A percentile compares a stretch with the other conserved stretches of the same genome.
Conservation (phyloP, 2,888 invertebrate genomes). For the Philonicus albiceps region DNA sequence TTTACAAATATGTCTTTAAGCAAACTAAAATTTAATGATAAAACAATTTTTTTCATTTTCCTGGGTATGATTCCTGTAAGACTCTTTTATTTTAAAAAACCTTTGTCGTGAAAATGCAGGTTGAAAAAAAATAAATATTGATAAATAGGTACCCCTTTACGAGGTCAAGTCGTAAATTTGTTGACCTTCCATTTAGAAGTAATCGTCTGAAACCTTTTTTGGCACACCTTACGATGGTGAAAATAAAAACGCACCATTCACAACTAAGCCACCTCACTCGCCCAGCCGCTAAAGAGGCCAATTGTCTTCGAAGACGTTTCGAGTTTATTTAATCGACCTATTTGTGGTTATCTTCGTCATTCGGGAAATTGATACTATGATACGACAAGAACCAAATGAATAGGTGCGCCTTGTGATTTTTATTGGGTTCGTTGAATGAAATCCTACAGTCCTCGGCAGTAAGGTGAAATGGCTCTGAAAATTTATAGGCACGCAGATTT, state of each 20-base stretch:
- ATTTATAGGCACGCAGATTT: slow-evolving; percentile 16
- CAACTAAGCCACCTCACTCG: neutral
- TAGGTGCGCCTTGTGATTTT: slow-evolving; percentile 37
- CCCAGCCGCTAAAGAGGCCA: neutral
- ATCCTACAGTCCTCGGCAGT: neutral
- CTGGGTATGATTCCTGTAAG: no score
- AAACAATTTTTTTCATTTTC: no score
- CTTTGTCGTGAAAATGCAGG: neutral
- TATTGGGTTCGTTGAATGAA: neutral
- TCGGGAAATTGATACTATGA: slow-evolving; percentile 38
- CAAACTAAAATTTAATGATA: no score
- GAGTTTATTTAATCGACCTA: slow-evolving; percentile 48
- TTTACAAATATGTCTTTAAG: no score
- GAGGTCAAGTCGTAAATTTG: neutral
- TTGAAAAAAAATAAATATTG: neutral
- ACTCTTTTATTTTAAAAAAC: neutral
- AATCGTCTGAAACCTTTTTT: neutral
- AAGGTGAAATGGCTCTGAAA: neutral
- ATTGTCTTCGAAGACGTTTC: slow-evolving; percentile 43
- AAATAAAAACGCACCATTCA: neutral
- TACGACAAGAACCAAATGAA: slow-evolving; percentile 26
- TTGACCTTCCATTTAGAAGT: neutral
- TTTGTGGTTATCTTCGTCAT: slow-evolving; percentile 43
- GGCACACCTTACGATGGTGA: slow-evolving; percentile 7
- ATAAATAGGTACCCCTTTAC: neutral